Base-by-base conservation (phyloP, 2,888 invertebrate species). In the Agonum fuliginosum region DNA sequence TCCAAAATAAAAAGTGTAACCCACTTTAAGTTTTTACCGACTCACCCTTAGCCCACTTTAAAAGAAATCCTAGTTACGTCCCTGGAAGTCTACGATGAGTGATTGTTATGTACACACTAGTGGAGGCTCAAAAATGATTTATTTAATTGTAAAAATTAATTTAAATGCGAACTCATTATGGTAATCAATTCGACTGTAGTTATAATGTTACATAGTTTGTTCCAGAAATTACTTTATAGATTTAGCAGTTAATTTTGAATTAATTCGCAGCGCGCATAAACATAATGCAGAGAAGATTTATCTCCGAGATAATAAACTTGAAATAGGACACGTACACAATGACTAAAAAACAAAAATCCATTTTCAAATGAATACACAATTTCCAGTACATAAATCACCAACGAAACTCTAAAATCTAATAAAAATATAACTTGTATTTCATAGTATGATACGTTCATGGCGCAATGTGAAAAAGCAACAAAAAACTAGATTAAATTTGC, bases 401-500 rank as follows among this genome's bases (percentile, higher is more conserved):
- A 62, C 58, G 30, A 62, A 62, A 62, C 58, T 62, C 58, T 30
- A 30, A 62, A 62, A 62, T 62, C 58, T 62, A 62, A 62, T 62
- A 62, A 62, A 62, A 62, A 62, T 62, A 62, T 62, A 62, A 62
- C 30, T 62, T 62, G 58, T 62, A 62, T 62, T 30, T 62, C 58
- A 62, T 62, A 62, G 58, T 62, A 14, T 62, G 58, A 62, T 62
- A 62, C 30, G 58, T 62, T 30, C 58, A 62, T 62, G 58, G 41
- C 22, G 37, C 67, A 67, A 22, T 67, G 67, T 22, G 67, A 41
- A 43, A 43, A 30, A 20, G 12, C 37, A 46, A 27, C 48, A 67
- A 75, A 74, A 65, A 67, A 67, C 67, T 30, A 62, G 75, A 67
- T 75, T 75, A 75, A 75, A 75, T 75, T 65, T 75, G 65, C 37